Evolutionary conservation across 2,113 vertebrate genomes (phyloP).

Genomic region (Lepus europaeus): DNA sequence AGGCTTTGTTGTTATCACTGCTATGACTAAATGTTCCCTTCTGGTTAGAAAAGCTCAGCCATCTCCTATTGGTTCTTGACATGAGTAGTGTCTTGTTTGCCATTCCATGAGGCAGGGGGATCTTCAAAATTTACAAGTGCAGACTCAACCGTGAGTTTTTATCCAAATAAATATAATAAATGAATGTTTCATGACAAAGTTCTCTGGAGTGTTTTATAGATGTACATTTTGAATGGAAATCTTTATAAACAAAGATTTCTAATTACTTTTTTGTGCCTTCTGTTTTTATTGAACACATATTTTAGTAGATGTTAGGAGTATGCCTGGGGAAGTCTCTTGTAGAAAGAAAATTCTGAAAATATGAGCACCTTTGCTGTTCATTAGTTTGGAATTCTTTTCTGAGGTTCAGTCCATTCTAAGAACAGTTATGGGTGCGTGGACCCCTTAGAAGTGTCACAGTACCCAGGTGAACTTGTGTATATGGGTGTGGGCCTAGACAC

Average conservation of each 20-base stretch:
- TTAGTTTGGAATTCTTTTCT: constrained; percentile 7
- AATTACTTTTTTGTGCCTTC: background rate
- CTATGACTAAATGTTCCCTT: too few relatives aligned
- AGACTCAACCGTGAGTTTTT: background rate
- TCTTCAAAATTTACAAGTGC: background rate
- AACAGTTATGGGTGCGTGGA: constrained; percentile 39
- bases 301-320: background rate
- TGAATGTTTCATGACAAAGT: background rate
- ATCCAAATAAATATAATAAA: background rate
- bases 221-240: constrained; percentile 18
- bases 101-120: background rate
- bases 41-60: background rate
- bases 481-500: background rate
- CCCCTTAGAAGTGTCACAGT: background rate
- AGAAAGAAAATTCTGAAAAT: constrained; percentile 64
- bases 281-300: background rate
- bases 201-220: background rate
- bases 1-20: too few relatives aligned
- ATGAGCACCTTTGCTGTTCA: constrained; percentile 33
- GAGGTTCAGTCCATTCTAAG: background rate
- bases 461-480: background rate
- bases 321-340: background rate
- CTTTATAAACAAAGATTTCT: background rate
- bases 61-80: background rate
- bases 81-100: background rate